Base-by-base conservation (phyloP, 2,888 invertebrate species). In the Theretra japonica region DNA sequence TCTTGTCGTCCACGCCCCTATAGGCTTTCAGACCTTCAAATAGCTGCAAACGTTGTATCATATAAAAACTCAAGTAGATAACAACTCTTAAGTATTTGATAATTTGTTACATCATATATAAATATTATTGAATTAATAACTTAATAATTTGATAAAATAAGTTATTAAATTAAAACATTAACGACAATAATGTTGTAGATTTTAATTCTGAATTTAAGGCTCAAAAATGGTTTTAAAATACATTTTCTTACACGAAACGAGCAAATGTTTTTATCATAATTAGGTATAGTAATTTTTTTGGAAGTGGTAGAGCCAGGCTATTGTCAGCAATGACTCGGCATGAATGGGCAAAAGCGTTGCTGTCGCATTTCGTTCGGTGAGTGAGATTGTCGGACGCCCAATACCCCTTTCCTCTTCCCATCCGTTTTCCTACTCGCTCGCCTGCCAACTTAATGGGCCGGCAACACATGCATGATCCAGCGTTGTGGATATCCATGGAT, bases 1-100 rank as follows among this genome's bases (percentile, higher is more conserved):
- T 97, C 92, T 96, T 97, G 73, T 97, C 98, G 92, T 99, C 99
- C 17, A 96, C 95, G 11, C 99, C 99, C 80, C 99, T 96, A 92
- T 98, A 99, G 0, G 99, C 99, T 93, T 99, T 99, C 96, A 99
- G 96, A 71, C 99, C 99, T 95, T 99, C 99, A 88, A 99, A 99
- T 76, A 99, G 95, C 99, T 99, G 92, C 33, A 91, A 86, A 69
- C 17, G 57, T 23, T 25, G 8, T 58, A 17, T 23, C 4, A 48
- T 41, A 65, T 8, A 23, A 65, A 41, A 48, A 48, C 1, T 5
- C 3, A 30, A 30, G 11, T n/a, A 41, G 3, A 41, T 4, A 21
- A 48, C 17, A 53, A 53, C 1, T n/a, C 4, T 19, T 65, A 41
- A 65, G 1, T 17, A 41, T 48, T 65, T 17, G 23, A 65, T 48